These are phyloP conservation scores for Ophraella communa DNA, from an alignment of 2,888 invertebrate species.

Conservation along the genomic window DNA sequence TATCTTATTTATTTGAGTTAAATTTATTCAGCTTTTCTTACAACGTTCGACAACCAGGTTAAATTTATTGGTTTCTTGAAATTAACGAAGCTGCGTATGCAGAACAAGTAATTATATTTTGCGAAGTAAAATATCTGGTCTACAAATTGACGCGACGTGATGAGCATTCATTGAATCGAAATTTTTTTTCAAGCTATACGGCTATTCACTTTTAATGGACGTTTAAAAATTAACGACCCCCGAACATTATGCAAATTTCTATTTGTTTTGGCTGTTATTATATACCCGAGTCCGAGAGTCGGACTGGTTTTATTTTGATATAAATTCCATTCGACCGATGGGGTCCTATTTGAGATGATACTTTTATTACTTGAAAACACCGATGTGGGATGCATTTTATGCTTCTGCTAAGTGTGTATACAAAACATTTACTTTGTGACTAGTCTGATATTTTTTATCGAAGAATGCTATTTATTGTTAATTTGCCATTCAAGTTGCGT, in stretches of 20 bases:
- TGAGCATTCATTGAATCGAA: neutral
- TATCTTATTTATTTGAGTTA: too few relatives aligned
- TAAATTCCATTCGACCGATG: slow-evolving; percentile 46
- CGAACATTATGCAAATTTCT: slow-evolving; percentile 52
- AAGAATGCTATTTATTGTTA: neutral
- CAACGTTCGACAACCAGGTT: too few relatives aligned
- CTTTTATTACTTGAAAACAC: slow-evolving; percentile 50
- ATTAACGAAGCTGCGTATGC: too few relatives aligned
- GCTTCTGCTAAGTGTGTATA: slow-evolving; percentile 41
- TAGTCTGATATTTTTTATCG: neutral
- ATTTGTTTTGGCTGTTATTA: slow-evolving; percentile 50
- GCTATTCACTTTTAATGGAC: slow-evolving; percentile 22
- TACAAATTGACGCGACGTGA: neutral
- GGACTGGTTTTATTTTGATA: slow-evolving; percentile 52
- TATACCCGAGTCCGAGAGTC: slow-evolving; percentile 42
- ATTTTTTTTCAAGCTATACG: neutral
- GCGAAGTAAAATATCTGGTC: neutral
- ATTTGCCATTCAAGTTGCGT: neutral
- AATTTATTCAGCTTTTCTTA: too few relatives aligned
- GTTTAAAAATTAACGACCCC: slow-evolving; percentile 40
- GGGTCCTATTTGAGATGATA: slow-evolving; percentile 35
- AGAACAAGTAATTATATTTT: neutral
- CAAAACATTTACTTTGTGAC: slow-evolving; percentile 13
- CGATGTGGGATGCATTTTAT: slow-evolving; percentile 46
- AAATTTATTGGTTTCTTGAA: too few relatives aligned